Conservation (phyloP, 2,797 vertebrate genomes). For the Morus bassanus region DNA sequence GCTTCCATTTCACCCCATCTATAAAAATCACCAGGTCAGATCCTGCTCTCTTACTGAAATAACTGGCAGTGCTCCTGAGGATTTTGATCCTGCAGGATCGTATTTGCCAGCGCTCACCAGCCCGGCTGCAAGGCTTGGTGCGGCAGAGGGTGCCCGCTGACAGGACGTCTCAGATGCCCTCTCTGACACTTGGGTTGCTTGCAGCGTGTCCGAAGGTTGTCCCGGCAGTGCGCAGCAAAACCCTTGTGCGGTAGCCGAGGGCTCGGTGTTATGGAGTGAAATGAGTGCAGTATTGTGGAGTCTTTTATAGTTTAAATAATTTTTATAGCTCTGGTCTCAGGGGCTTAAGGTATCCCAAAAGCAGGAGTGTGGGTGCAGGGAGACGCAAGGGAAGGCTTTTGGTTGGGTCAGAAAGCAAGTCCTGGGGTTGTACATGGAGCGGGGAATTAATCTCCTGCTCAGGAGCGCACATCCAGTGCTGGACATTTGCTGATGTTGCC, state of each 20-base stretch:
- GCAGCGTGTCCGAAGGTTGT: rapidly evolving
- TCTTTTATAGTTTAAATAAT: background rate
- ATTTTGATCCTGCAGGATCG: background rate
- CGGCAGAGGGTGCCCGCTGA: background rate
- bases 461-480: background rate
- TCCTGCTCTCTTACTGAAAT: background rate
- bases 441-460: rapidly evolving
- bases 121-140: background rate
- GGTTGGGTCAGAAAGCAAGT: background rate
- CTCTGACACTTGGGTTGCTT: background rate
- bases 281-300: rapidly evolving
- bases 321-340: background rate
- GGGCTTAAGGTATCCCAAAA: rapidly evolving
- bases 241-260: rapidly evolving
- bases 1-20: background rate
- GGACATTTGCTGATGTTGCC: background rate
- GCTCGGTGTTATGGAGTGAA: rapidly evolving
- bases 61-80: background rate
- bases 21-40: background rate
- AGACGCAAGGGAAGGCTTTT: background rate
- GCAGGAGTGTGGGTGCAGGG: background rate
- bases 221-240: rapidly evolving
- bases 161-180: background rate
- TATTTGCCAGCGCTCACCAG: background rate
- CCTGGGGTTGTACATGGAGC: rapidly evolving